Base-by-base conservation (phyloP, 2,113 vertebrate species). In the Mesoclemmys tuberculata region DNA sequence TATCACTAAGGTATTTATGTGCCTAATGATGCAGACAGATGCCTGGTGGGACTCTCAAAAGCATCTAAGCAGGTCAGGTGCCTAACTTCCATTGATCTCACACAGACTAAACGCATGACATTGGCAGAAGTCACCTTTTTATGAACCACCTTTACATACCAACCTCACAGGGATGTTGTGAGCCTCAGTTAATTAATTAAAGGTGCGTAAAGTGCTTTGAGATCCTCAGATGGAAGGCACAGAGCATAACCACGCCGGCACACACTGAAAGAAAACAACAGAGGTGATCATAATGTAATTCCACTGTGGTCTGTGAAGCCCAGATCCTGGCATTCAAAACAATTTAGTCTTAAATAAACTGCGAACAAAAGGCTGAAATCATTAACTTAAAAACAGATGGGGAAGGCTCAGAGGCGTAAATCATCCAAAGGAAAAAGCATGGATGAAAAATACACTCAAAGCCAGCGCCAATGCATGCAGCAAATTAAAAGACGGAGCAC, bases 301-400 rank as follows among this genome's bases (percentile, higher is more conserved):
- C 71, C 48, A 88, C 18, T 2, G 48, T 0, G 1, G 14, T 83
- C 82, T 75, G 7, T 71, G 86, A 80, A 96, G 84, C 82, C 93
- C 71, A 29, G 78, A n/a, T 51, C 4, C 1, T 64, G 48, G 71
- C 80, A 90, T 0, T 0, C 4, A 1, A 52, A 96, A 82, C 90
- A 96, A 93, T 82, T 91, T 82, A 93, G 48, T 38, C 80, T 94
- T 94, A 92, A 95, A 97, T 4, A 93, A 90, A 87, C 61, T 6
- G 55, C 82, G 84, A 97, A 97, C 82, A 95, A 95, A 94, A 94
- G 84, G 26, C 89, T 90, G 85, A 49, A 87, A 93, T 85, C 7
- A 75, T 94, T 92, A 91, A 88, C 27, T 38, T 85, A 64, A 75
- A 64, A 41, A 58, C 24, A 78, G 68, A 56, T 64, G 93, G 80